Conservation (phyloP, 2,797 vertebrate species). For the Aythya fuligula region DNA sequence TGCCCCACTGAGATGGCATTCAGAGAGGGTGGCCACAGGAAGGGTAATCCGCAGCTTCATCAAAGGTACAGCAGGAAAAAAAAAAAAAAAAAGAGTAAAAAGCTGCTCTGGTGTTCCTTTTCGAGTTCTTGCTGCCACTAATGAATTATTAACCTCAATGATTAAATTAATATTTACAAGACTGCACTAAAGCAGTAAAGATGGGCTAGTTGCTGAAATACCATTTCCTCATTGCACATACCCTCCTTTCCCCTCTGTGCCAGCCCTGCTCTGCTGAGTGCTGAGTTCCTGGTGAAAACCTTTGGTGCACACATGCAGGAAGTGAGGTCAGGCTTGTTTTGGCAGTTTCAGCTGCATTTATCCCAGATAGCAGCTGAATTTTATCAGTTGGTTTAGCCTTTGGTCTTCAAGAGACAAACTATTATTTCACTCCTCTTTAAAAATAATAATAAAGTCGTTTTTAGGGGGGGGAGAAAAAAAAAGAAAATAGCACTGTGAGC, state of each 20-base stretch:
- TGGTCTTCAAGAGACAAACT: constrained; percentile 61
- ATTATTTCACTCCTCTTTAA: constrained; percentile 62
- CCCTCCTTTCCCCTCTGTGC: background rate
- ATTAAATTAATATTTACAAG: background rate
- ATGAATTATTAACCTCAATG: background rate
- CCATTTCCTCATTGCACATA: background rate
- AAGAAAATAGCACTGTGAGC: background rate
- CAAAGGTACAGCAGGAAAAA: background rate
- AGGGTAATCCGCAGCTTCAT: background rate
- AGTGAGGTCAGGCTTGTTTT: constrained; percentile 58
- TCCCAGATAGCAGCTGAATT: constrained; percentile 45
- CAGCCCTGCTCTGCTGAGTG: background rate
- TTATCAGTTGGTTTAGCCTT: constrained; percentile 74
- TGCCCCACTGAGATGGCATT: background rate
- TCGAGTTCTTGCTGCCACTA: background rate
- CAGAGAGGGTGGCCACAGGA: too few relatives aligned
- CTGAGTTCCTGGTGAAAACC: background rate
- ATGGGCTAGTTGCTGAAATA: background rate
- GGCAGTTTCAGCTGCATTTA: constrained; percentile 38
- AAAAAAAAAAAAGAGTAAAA: background rate
- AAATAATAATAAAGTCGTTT: constrained; percentile 23
- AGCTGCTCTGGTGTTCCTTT: fast-evolving
- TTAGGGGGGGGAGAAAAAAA: background rate
- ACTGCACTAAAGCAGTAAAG: background rate
- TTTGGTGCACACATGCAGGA: background rate